Evolutionary conservation across 2,113 vertebrate genomes (phyloP), one percentile per base, ranked within the genome.

Genomic region (Menidia beryllina): DNA sequence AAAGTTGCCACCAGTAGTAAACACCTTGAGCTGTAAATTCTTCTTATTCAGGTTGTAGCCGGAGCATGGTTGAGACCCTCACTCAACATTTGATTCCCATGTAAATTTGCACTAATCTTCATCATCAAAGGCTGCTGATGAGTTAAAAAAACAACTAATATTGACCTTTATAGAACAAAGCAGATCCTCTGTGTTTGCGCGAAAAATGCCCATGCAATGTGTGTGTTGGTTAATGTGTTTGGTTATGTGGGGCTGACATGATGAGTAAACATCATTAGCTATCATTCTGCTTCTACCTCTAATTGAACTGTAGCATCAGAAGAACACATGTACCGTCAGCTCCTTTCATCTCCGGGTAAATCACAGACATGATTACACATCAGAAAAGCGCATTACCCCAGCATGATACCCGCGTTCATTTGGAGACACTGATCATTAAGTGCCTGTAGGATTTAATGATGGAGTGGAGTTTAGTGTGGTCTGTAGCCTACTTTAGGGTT

Each of bases 261-360:
- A 81, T 61, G 58, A 68, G 81, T 81, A 88, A 87, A 91, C 88
- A 89, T 86, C 84, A 85, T 91, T 83, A 89, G 79, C 65, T 76
- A 50, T 65, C 70, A 54, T 50, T 71, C 67, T 64, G 58, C 48
- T 74, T 69, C 70, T 72, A 50, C 47, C 67, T 20, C 54, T 90
- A 86, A 91, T 84, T 85, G 69, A 78, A 79, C 69, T 71, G 67
- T 57, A 73, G 88, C 85, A 85, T 82, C 63, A 72, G 73, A 66
- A 70, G 65, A 82, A 72, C 82, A 69, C 77, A 66, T 85, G 83
- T 85, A 55, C 62, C 43, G 58, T 83, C 84, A 70, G 59, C 60
- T 69, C 56, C 83, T 82, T 91, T 87, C 78, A 86, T 89, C 89
- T 87, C 48, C 1, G 41, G 68, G 53, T 58, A 70, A 83, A 80